These are phyloP conservation scores for Volucella bombylans DNA, from an alignment of 2,888 invertebrate species.

Conservation along the genomic window DNA sequence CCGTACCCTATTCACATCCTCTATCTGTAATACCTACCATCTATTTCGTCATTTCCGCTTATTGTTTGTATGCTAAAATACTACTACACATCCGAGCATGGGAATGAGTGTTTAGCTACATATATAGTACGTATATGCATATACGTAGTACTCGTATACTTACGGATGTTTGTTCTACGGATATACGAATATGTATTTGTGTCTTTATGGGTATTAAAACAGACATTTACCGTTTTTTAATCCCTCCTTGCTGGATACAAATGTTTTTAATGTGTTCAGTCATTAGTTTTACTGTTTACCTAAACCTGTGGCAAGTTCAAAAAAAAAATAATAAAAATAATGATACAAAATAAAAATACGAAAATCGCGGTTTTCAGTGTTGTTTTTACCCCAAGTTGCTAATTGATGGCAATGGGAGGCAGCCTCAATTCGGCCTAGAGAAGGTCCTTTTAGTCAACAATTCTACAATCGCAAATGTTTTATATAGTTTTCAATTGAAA, in stretches of 20 bases:
- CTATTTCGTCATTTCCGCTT: constrained; percentile 19
- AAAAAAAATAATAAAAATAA: neutral
- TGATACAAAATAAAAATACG: neutral
- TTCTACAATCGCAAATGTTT: too few relatives aligned
- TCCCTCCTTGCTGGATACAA: neutral
- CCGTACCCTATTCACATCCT: neutral
- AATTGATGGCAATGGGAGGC: constrained; percentile 17
- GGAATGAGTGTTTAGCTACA: too few relatives aligned
- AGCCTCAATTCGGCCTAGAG: too few relatives aligned
- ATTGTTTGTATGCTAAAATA: constrained; percentile 30
- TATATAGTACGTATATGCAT: too few relatives aligned
- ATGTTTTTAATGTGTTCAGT: constrained; percentile 41
- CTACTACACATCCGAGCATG: constrained; percentile 4
- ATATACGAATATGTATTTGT: neutral
- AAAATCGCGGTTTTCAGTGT: neutral
- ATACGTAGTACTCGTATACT: neutral
- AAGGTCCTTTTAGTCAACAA: too few relatives aligned
- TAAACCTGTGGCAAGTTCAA: constrained; percentile 4
- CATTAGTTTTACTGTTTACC: constrained; percentile 42
- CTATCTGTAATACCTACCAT: neutral
- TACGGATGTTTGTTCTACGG: constrained; percentile 2
- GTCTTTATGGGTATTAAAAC: constrained; percentile 28
- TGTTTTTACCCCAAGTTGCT: neutral
- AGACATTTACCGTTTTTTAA: constrained; percentile 21
- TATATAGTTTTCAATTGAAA: too few relatives aligned